These are phyloP conservation scores for Dipodomys merriami DNA, from an alignment of 2,113 vertebrate species.

Conservation along the genomic window DNA sequence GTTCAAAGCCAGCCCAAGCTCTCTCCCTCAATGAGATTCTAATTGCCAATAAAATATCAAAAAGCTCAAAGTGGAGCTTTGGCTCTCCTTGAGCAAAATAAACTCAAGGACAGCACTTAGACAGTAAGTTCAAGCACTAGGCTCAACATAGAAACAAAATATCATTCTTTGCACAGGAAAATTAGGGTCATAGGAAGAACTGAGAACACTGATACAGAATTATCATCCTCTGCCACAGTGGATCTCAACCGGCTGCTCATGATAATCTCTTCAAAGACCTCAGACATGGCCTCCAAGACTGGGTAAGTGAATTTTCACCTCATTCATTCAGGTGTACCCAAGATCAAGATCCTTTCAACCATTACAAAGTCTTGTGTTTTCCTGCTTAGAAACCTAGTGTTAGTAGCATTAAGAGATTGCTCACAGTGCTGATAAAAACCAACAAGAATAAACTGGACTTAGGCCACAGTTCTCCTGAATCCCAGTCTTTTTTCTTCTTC, in stretches of 20 bases:
- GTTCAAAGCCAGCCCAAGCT: too few species aligned
- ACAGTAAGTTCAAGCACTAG: too few species aligned
- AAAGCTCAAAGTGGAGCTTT: too few species aligned
- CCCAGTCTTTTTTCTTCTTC: not conserved
- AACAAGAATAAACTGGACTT: not conserved
- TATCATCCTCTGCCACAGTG: not conserved
- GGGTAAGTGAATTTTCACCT: not conserved
- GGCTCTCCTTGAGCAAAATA: too few species aligned
- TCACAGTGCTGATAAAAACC: not conserved
- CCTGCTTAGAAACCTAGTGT: not conserved
- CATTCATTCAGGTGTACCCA: not conserved
- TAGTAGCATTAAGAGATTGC: not conserved
- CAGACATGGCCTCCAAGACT: not conserved
- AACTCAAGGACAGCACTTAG: too few species aligned
- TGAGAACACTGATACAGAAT: not conserved
- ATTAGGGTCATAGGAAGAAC: not conserved
- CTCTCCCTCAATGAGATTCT: too few species aligned
- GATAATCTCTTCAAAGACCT: not conserved
- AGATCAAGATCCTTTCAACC: not conserved
- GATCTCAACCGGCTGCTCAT: not conserved
- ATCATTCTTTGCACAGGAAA: constrained; percentile 1
- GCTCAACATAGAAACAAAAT: not conserved
- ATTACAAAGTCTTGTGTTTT: not conserved
- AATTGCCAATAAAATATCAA: too few species aligned
- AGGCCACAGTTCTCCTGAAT: not conserved